These are phyloP conservation scores for Melanaphis sacchari DNA, from an alignment of 1,140 invertebrate genomes.

Conservation along the genomic window DNA sequence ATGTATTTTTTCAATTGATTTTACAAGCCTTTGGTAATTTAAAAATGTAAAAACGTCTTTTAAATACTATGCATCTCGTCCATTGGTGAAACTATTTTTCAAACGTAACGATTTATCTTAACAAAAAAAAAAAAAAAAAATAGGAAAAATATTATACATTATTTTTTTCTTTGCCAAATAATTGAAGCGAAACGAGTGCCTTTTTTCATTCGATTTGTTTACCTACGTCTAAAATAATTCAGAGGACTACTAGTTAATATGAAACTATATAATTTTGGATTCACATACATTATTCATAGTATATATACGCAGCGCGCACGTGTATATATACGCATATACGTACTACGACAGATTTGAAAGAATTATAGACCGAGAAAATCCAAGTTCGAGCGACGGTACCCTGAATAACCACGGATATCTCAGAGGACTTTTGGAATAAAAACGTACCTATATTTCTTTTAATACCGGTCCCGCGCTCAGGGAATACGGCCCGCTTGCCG, in stretches of 20 bases:
- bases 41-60: not conserved
- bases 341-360: not conserved
- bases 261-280: conserved; percentile 5
- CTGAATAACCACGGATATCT: not conserved
- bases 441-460: not conserved
- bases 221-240: not conserved
- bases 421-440: not conserved
- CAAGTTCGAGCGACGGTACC: not conserved
- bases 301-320: not conserved
- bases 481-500: not conserved
- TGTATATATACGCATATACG: not conserved
- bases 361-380: not conserved
- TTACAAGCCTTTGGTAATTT: not conserved
- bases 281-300: not conserved
- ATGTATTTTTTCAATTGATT: not conserved
- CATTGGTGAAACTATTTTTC: not conserved
- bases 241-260: conserved; percentile 8
- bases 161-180: not conserved
- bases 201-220: not conserved
- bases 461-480: not conserved
- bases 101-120: not conserved
- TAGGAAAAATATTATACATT: not conserved
- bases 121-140: not conserved
- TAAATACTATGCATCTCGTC: not conserved
- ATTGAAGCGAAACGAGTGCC: not conserved